Evolutionary conservation across 37 sponge, comb jelly and placozoan species (phyloP).

Genomic region (Agelas oroides): DNA sequence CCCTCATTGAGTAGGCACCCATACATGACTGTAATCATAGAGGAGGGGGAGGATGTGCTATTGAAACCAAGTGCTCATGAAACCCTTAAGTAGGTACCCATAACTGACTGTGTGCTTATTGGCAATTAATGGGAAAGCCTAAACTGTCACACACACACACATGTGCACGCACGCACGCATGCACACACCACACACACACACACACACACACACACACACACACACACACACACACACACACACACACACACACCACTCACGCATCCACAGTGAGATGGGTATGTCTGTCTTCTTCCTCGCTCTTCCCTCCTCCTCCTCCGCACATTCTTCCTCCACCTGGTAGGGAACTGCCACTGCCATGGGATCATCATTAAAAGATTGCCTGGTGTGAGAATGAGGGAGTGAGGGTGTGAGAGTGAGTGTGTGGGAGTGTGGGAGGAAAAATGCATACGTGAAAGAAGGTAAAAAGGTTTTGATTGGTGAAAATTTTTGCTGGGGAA

Average conservation of each 20-base stretch:
- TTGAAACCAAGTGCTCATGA: too few species aligned
- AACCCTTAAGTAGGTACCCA: too few species aligned
- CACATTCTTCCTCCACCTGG: slow-evolving; percentile 3
- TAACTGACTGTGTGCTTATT: too few species aligned
- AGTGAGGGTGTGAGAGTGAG: not conserved
- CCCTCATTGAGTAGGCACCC: too few species aligned
- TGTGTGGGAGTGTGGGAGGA: not conserved
- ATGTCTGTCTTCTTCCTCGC: slow-evolving; percentile 20
- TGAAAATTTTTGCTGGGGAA: too few species aligned
- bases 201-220: slow-evolving; percentile 5
- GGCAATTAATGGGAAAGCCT: too few species aligned
- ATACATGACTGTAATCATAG: too few species aligned
- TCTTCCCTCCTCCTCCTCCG: not conserved
- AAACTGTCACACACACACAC: too few species aligned
- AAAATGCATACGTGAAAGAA: not conserved
- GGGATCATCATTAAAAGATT: slow-evolving; percentile 52
- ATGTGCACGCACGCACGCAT: too few species aligned
- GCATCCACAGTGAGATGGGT: slow-evolving; percentile 58
- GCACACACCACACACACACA: not conserved
- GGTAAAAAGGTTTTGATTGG: too few species aligned
- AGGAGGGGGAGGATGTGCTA: too few species aligned
- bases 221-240: slow-evolving; percentile 24
- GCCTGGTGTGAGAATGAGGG: not conserved
- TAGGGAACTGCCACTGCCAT: slow-evolving; percentile 23
- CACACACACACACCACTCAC: slow-evolving; percentile 47